Base-by-base conservation (phyloP, 2,797 vertebrate species). In the Vultur gryphus region DNA sequence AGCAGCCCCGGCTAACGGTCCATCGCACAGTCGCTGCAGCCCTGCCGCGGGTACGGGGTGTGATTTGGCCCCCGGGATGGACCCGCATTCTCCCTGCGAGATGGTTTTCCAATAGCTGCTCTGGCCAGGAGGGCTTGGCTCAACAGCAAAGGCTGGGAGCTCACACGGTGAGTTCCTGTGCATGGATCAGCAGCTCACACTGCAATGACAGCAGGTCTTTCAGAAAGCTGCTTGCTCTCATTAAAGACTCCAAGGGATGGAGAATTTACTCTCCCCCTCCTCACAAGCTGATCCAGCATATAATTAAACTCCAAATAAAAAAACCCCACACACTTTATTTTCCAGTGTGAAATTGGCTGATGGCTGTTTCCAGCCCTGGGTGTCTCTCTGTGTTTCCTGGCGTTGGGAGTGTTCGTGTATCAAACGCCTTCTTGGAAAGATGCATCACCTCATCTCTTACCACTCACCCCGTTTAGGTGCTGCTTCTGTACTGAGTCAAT, bases 1-100 rank as follows among this genome's bases (percentile, higher is more conserved):
- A 17, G 39, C 65, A 35, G 70, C 37, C 35, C 55, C 5, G 0
- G 37, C 31, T 79, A 89, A 89, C 1, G 33, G 83, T 33, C 31
- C 71, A 2, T 8, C 13, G 1, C 2, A 1, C 0, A 0, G 29
- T 12, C 2, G 0, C 49, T 26, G 9, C 46, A 57, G 54, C 66
- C 61, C 71, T 41, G 33, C 49, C 1, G 0, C 0, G 4, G 41
- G 31, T 13, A 25, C 1, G 0, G 6, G 43, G 19, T 16, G 18
- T 3, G 43, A 7, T 41, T 15, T 24, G 4, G 1, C 13, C 67
- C 15, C 49, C 2, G 0, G 41, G 29, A 57, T 16, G 46, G 49
- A 67, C 18, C n/a, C 6, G 0, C 61, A 69, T 49, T 13, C n/a
- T 24, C 43, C 3, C 7, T 1, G 10, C 33, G 49, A 75, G 48